Base-by-base conservation (phyloP, 2,888 invertebrate genomes). In the Orthosia gothica region DNA sequence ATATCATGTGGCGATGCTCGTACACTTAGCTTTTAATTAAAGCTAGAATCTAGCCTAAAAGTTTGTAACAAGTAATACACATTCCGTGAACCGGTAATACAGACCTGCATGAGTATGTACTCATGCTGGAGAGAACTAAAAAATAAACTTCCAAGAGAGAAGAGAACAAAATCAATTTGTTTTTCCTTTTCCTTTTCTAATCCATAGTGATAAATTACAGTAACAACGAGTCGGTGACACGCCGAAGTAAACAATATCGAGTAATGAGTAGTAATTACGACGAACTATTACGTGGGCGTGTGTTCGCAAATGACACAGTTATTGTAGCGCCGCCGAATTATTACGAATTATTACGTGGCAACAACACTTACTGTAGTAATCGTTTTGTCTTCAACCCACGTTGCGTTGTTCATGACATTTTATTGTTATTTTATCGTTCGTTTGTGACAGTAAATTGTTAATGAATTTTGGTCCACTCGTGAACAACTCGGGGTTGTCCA, bases 221-320 rank as follows among this genome's bases (percentile, higher is more conserved):
- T 1, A 49, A 59, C 18, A 47, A 26, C 50, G 40, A 23, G 20
- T 49, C 13, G 23, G 69, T 55, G 67, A 13, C 54, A 16, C 16
- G 54, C 16, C 26, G 26, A 13, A n/a, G 40, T 26, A 52, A 26
- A 45, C 45, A 26, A 68, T 47, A n/a, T 16, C 47, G 47, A 18
- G 55, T 32, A 70, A 47, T 47, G 47, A 70, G 57, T 20, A 23
- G 70, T 58, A 13, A 50, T 69, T 16, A 20, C 69, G 70, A 32
- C 15, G 26, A 20, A 16, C 1, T 52, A 23, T 40, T 52, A 20
- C 12, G 59, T 12, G n/a, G 52, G n/a, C 26, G 61, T 26, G 47
- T 16, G 67, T 13, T 47, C 47, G 13, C 62, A n/a, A 20, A 11
- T 32, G 16, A 47, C 26, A 47, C 9, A 11, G 5, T 32, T 13